Conservation (phyloP, 2,113 vertebrate genomes). For the Girardinichthys multiradiatus region DNA sequence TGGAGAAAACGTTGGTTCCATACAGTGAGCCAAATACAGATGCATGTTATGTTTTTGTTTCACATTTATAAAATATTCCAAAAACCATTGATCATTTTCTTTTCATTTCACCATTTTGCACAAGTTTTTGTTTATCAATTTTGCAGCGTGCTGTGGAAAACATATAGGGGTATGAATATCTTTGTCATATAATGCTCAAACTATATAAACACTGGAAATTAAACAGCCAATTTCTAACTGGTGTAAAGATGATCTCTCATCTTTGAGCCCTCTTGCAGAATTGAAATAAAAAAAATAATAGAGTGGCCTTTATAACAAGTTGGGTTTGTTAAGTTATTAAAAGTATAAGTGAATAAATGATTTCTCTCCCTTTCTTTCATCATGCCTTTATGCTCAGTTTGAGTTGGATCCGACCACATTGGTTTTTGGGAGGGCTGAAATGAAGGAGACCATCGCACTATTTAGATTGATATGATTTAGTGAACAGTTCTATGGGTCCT, state of each 20-base stretch:
- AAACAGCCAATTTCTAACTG: background rate
- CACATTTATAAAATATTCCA: too few species aligned
- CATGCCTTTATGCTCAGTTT: background rate
- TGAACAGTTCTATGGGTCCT: slow-evolving; percentile 9
- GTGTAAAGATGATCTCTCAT: too few species aligned
- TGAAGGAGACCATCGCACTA: slow-evolving; percentile 5
- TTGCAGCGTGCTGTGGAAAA: too few species aligned
- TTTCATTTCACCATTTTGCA: background rate
- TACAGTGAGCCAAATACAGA: too few species aligned
- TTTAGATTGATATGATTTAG: slow-evolving; percentile 27
- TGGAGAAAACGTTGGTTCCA: too few species aligned
- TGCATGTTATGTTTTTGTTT: too few species aligned
- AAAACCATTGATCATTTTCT: background rate
- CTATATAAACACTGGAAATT: background rate
- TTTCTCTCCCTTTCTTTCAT: background rate
- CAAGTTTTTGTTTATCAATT: background rate
- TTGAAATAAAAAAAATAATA: background rate
- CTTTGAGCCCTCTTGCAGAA: too few species aligned
- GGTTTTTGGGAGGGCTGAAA: background rate
- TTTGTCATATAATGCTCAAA: too few species aligned
- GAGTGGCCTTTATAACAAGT: background rate
- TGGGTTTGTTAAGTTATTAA: background rate
- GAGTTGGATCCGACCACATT: background rate
- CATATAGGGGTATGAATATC: too few species aligned
- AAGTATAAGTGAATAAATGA: background rate